phyloP scores from a whole-genome alignment of 2,797 vertebrate species.

The Myotis findleyi region DNA sequence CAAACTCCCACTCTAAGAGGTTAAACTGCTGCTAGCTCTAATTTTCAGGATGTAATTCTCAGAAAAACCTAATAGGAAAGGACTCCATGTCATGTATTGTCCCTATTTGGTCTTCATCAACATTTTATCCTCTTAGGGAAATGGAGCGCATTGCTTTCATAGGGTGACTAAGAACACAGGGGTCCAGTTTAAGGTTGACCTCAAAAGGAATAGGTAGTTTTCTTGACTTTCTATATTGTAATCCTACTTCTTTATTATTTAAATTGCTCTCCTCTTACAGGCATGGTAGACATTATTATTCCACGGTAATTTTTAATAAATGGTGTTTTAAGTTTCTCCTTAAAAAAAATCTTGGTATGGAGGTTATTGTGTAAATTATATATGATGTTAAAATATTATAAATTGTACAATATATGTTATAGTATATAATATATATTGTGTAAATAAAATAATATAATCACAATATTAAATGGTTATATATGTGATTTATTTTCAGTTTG shows the following conservation, averaged over 20 bases:
- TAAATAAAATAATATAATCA: not conserved
- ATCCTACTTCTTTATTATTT: not conserved
- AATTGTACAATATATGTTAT: not conserved
- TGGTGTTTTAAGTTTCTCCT: not conserved
- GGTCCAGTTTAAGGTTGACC: not conserved
- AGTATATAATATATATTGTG: not conserved
- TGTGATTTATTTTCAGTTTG: not conserved
- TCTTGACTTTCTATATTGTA: not conserved
- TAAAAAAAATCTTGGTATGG: not conserved
- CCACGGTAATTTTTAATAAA: not conserved
- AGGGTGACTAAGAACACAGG: not conserved
- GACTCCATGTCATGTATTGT: not conserved
- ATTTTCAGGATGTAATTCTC: not conserved
- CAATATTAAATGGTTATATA: not conserved
- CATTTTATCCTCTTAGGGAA: not conserved
- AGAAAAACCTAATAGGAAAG: not conserved
- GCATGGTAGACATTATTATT: not conserved
- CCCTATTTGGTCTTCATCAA: not conserved
- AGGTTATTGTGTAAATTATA: not conserved
- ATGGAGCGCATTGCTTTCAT: not conserved
- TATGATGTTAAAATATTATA: not conserved
- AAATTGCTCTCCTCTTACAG: not conserved
- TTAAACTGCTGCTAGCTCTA: not conserved
- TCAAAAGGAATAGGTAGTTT: not conserved
- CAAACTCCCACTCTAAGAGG: not conserved